Base-by-base conservation (phyloP, 2,113 vertebrate genomes). In the Tor tambroides region DNA sequence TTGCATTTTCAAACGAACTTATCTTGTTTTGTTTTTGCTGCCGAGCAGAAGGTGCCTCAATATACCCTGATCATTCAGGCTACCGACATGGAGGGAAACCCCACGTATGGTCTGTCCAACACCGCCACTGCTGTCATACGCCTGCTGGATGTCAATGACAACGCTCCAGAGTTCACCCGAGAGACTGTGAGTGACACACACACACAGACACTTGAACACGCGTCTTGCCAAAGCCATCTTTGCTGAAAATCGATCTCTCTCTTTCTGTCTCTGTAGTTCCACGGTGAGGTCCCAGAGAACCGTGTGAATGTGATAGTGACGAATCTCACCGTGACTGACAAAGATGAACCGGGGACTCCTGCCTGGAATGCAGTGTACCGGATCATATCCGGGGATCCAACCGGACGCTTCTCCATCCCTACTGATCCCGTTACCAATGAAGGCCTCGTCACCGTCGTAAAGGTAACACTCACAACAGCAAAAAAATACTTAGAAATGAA, bases 41-140 rank as follows among this genome's bases (percentile, higher is more conserved):
- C 6, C 9, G 78, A 84, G 80, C 91, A 99, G 98, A 99, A 99
- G 97, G 98, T 99, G 86, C 96, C 97, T 84, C 97, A 97, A 92
- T 99, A 99, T 94, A 99, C 97, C 0, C 95, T 99, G 95, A 98
- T 99, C 94, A 97, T 99, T 94, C 98, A 99, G 94, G 98, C 98
- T 41, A 99, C 98, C 7, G 98, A 99, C 92, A 99, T 99, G 97
- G 98, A 99, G 94, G 98, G 98, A 91, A 99, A 97, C 89, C 97
- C 98, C 89, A 98, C 96, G 19, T 99, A 98, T 0, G 98, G 98
- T 84, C 96, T 99, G 87, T 98, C 98, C 83, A 99, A 99, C 96
- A 99, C 98, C 1, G 98, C 98, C 87, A 99, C 97, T 26, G 97
- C 98, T 38, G 84, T 99, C 92, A 98, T 99, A 93, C 95, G 95